A percentile compares a stretch with the other conserved stretches of the same genome.
Evolutionary conservation across 2,797 vertebrate genomes (phyloP).

Genomic region (Muscicapa striata): DNA sequence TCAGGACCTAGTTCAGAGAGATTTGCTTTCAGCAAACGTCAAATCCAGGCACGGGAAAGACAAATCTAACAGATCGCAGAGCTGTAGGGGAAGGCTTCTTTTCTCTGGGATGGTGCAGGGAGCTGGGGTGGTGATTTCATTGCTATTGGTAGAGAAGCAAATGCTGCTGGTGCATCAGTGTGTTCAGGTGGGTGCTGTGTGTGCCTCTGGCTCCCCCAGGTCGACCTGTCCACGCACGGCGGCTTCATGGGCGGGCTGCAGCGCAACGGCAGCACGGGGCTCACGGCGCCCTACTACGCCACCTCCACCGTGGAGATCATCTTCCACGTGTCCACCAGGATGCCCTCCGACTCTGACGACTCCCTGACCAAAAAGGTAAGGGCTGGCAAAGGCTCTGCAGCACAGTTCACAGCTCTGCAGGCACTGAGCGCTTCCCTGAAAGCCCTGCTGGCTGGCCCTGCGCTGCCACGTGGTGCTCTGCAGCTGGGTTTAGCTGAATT

Average conservation of each 20-base stretch:
- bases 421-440: neutral
- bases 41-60: neutral
- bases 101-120: neutral
- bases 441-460: neutral
- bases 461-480: neutral
- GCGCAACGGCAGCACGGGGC: conserved; percentile 96
- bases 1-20: neutral
- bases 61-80: neutral
- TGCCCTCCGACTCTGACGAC: conserved; percentile 94
- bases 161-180: neutral
- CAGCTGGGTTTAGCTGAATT: conserved; percentile 33
- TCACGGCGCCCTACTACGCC: conserved; percentile 94
- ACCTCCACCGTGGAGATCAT: conserved; percentile 98
- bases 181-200: neutral
- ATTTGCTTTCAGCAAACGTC: neutral
- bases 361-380: conserved; percentile 96
- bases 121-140: neutral
- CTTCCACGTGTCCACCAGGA: conserved; percentile 96
- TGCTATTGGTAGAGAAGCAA: neutral
- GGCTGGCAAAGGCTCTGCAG: neutral
- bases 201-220: conserved; percentile 73
- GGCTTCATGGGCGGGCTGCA: conserved; percentile 99
- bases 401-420: neutral
- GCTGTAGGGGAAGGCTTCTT: neutral
- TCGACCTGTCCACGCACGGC: conserved; percentile 93